These are phyloP conservation scores for Empis stercorea DNA, from an alignment of 2,888 invertebrate genomes.

Conservation along the genomic window DNA sequence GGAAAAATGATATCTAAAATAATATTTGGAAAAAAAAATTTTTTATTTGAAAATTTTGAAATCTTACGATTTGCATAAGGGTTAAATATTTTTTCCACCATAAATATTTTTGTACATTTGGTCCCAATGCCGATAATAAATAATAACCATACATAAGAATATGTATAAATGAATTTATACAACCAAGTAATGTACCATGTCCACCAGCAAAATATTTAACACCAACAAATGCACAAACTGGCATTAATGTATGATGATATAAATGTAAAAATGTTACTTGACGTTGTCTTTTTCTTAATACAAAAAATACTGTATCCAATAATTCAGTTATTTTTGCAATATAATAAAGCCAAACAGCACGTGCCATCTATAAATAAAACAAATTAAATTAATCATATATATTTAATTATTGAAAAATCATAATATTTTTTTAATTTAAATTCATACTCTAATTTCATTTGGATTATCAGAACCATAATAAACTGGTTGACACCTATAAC, in stretches of 20 bases:
- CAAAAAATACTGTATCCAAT: slow-evolving; percentile 54
- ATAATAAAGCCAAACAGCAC: slow-evolving; percentile 37
- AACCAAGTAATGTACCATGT: slow-evolving; percentile 73
- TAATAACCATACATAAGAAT: slow-evolving; percentile 89
- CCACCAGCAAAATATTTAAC: slow-evolving; percentile 62
- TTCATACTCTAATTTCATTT: slow-evolving; percentile 40
- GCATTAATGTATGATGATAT: slow-evolving; percentile 68
- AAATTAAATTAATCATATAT: slow-evolving; percentile 5
- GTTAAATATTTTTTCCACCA: slow-evolving; percentile 96
- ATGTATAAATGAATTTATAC: slow-evolving; percentile 82
- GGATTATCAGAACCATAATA: slow-evolving; percentile 47
- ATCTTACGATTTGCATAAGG: slow-evolving; percentile 63
- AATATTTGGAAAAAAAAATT: slow-evolving; percentile 19
- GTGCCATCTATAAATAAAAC: slow-evolving; percentile 32
- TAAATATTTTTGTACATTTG: slow-evolving; percentile 72
- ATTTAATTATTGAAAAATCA: not conserved
- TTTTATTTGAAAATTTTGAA: slow-evolving; percentile 57
- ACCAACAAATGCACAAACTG: slow-evolving; percentile 53
- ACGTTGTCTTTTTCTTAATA: slow-evolving; percentile 66
- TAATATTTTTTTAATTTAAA: no score
- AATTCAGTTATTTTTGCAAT: slow-evolving; percentile 36
- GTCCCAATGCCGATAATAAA: slow-evolving; percentile 75
- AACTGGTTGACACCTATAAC: slow-evolving; percentile 55
- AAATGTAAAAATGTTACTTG: slow-evolving; percentile 76
- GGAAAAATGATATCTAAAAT: slow-evolving; percentile 17